A percentile compares a stretch with the other conserved stretches of the same genome.
Evolutionary conservation across 2,113 vertebrate genomes (phyloP).

Genomic region (Grammomys surdaster): DNA sequence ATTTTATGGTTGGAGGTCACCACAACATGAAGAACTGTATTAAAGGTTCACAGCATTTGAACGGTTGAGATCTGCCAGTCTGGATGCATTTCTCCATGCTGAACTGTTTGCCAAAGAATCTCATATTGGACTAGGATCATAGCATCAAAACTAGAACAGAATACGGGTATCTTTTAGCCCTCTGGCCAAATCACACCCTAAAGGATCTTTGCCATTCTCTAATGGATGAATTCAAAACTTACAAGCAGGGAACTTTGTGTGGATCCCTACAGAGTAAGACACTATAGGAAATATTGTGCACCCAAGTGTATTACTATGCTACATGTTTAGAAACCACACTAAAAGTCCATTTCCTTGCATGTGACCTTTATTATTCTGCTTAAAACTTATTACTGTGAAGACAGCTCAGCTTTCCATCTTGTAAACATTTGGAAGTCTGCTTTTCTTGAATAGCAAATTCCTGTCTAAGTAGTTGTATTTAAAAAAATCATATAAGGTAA

Average conservation of each 20-base stretch:
- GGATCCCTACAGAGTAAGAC: neutral
- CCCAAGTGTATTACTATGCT: neutral
- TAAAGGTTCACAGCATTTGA: neutral
- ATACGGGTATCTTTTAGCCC: neutral
- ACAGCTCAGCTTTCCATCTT: neutral
- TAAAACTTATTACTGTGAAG: neutral
- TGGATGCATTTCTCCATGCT: neutral
- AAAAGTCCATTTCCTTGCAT: neutral
- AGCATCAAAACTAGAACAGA: neutral
- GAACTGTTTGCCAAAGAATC: neutral
- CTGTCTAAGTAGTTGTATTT: neutral
- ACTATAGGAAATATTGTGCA: neutral
- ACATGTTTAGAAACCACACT: neutral
- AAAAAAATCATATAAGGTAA: neutral
- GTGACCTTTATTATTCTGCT: neutral
- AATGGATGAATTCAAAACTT: neutral
- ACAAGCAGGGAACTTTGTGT: slow-evolving; percentile 14
- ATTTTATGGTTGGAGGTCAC: neutral
- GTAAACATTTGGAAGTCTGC: slow-evolving; percentile 1
- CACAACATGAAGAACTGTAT: neutral
- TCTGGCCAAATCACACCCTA: neutral
- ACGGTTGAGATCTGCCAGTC: neutral
- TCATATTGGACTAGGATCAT: neutral
- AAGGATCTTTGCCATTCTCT: neutral
- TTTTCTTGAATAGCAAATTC: slow-evolving; percentile 15